Conservation (phyloP, 1,140 invertebrate genomes). For the Thalassaphorura encarpata region DNA sequence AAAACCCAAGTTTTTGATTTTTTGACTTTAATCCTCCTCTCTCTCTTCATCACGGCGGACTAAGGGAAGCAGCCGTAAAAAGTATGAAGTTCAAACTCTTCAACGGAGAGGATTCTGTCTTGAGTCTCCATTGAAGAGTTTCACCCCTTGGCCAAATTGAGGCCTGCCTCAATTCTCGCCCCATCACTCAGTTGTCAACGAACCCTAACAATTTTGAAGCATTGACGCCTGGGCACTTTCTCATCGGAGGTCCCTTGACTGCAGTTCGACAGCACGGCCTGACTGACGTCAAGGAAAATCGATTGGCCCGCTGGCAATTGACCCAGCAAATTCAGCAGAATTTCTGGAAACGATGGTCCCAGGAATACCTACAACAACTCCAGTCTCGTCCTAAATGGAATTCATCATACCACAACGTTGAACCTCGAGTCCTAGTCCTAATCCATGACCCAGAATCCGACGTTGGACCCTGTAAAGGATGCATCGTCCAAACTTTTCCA, state of each 20-base stretch:
- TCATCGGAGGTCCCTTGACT: slow-evolving; percentile 5
- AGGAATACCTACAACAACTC: slow-evolving; percentile 7
- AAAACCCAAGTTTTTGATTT: not conserved
- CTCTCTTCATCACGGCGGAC: slow-evolving; percentile 34
- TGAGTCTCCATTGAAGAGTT: slow-evolving; percentile 31
- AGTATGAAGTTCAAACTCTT: slow-evolving; percentile 33
- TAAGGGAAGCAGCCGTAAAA: slow-evolving; percentile 36
- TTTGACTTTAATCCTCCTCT: slow-evolving; percentile 35
- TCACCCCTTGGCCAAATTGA: slow-evolving; percentile 29
- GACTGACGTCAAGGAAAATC: not conserved
- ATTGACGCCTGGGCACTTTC: slow-evolving; percentile 29
- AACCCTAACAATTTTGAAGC: slow-evolving; percentile 34
- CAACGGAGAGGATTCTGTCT: no score
- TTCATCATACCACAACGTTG: slow-evolving; percentile 8
- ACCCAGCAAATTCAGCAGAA: slow-evolving; percentile 5
- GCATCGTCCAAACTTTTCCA: slow-evolving; percentile 32
- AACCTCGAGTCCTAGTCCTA: slow-evolving; percentile 19
- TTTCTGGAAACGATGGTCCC: slow-evolving; percentile 1
- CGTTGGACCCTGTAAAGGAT: slow-evolving; percentile 30
- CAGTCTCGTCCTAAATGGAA: not conserved
- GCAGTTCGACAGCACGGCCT: slow-evolving; percentile 1
- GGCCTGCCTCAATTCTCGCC: slow-evolving; percentile 34
- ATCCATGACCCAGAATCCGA: slow-evolving; percentile 32
- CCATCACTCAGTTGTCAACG: slow-evolving; percentile 25
- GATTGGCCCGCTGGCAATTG: slow-evolving; percentile 5